A percentile compares a stretch with the other conserved stretches of the same genome.
These are phyloP conservation scores for Tupiocoris notatus DNA, from an alignment of 2,888 invertebrate genomes.

Conservation along the genomic window DNA sequence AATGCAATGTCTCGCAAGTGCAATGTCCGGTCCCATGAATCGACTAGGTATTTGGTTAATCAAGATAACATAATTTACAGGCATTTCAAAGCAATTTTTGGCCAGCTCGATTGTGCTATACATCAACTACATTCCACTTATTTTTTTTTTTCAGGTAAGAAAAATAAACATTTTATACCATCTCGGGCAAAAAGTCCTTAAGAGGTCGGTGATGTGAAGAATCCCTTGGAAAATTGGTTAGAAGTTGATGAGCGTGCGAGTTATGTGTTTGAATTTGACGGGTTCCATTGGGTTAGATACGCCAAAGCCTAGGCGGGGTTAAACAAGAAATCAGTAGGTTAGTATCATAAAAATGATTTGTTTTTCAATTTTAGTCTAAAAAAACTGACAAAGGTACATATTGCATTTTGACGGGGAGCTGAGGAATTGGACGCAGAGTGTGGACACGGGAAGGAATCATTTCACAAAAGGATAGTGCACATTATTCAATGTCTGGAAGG, in stretches of 20 bases:
- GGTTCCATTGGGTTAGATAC: slow-evolving; percentile 44
- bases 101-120: slow-evolving; percentile 36
- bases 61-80: not conserved
- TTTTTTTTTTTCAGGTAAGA: slow-evolving; percentile 8
- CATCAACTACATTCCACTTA: slow-evolving; percentile 38
- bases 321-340: slow-evolving; percentile 47
- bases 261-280: slow-evolving; percentile 42
- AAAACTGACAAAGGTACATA: slow-evolving; percentile 21
- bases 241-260: slow-evolving; percentile 45
- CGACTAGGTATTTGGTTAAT: slow-evolving; percentile 6
- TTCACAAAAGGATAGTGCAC: too few relatives aligned
- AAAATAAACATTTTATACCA: slow-evolving; percentile 16
- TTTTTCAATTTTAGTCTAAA: slow-evolving; percentile 33
- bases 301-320: slow-evolving; percentile 47
- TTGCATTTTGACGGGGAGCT: not conserved
- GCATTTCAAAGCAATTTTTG: slow-evolving; percentile 11
- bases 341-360: slow-evolving; percentile 36
- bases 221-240: slow-evolving; percentile 41
- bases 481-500: too few relatives aligned
- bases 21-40: slow-evolving; percentile 25
- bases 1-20: slow-evolving; percentile 36
- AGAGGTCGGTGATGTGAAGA: slow-evolving; percentile 40
- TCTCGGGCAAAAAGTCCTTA: slow-evolving; percentile 22
- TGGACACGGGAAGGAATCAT: not conserved
- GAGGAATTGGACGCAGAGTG: not conserved